These are phyloP conservation scores for Temnothorax curvispinosus DNA, from an alignment of 1,140 invertebrate species.

Conservation along the genomic window DNA sequence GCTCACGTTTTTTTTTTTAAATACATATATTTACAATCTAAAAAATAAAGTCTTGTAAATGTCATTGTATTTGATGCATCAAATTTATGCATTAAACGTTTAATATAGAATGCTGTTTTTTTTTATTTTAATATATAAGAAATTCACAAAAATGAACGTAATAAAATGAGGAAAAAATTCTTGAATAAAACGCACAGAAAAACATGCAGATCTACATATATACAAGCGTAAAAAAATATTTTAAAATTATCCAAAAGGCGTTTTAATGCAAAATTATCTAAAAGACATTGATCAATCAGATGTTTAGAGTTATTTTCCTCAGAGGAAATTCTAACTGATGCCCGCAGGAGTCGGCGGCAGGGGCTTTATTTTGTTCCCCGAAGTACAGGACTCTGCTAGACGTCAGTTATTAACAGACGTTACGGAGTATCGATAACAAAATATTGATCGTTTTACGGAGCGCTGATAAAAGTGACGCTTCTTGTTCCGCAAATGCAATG, in stretches of 20 bases:
- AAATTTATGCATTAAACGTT: not conserved
- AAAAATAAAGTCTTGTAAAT: not conserved
- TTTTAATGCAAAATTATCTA: not conserved
- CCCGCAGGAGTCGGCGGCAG: not conserved
- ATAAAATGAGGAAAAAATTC: not conserved
- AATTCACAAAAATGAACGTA: not conserved
- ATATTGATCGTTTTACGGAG: conserved; percentile 31
- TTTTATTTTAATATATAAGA: not conserved
- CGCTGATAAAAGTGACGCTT: not conserved
- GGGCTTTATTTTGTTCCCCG: not conserved
- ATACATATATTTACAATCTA: not conserved
- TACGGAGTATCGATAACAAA: conserved; percentile 26
- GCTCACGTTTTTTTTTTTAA: not conserved
- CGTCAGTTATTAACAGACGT: not conserved
- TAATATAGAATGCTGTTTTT: not conserved
- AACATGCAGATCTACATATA: too few relatives aligned
- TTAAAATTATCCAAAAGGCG: not conserved
- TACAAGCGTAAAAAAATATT: not conserved
- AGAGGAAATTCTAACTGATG: not conserved
- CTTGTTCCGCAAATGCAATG: not conserved
- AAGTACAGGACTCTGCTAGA: not conserved
- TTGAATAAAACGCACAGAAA: not conserved
- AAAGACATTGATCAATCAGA: not conserved
- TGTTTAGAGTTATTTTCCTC: not conserved
- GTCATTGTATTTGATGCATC: not conserved